Base-by-base conservation (phyloP, 2,797 vertebrate genomes). In the Amblyopsis hoosieri region DNA sequence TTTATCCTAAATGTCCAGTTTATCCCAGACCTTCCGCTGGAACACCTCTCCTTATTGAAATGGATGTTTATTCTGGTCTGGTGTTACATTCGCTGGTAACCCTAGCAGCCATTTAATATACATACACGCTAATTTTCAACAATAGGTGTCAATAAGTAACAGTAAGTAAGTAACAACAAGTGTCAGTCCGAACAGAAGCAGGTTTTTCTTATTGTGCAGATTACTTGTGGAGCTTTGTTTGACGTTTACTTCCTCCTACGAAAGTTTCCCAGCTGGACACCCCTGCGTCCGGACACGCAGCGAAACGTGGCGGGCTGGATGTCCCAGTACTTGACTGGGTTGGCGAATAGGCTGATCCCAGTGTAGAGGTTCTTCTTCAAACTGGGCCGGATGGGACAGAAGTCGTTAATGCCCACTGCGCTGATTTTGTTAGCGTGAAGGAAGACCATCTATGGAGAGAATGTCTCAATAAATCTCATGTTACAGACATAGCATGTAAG, bases 311-410 rank as follows among this genome's bases (percentile, higher is more conserved):
- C 93, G 0, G 98, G 97, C 80, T 95, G 95, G 46, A 99, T 89
- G 78, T 97, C 92, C 97, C 96, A 96, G 85, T 97, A 96, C 80
- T 97, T 98, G 10, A 98, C 90, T 0, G 96, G 96, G 62, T 99
- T 99, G 63, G 94, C 94, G 71, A 95, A 99, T 84, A 99, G 94
- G 67, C 97, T 99, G 85, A 99, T 98, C 58, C 95, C 95, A 0
- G 92, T 94, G 79, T 96, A 99, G 71, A 93, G 80, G 0, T 92
- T 90, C 90, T 98, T 99, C 93, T 97, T 99, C 72, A 81, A 82
- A 58, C 89, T 89, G 6, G 83, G 47, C 50, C 81, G 85, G 0
- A 68, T 79, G 11, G 97, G 95, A 33, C 98, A 99, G 91, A 99
- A 98, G 74, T 98, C 97, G n/a, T 99, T 96, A 82, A 95, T 87